Evolutionary conservation across 2,797 vertebrate genomes (phyloP), one percentile per base, ranked within the genome.

Genomic region (Leptatherina wallacei): DNA sequence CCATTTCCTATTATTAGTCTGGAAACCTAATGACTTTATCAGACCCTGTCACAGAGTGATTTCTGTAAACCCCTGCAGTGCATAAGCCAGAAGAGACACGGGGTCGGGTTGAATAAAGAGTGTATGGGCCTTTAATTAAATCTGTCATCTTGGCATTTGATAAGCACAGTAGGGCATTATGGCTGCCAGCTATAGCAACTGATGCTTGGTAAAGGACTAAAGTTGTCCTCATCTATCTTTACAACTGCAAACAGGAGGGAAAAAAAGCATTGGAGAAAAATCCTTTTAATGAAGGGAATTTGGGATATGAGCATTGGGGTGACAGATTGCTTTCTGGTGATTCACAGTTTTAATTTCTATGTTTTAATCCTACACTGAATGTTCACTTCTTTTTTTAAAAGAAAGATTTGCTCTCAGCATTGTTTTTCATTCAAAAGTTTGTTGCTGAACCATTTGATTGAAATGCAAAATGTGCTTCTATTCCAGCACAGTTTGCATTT

Each of bases 51-150:
- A 78, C 75, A 56, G 57, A 69, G 68, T 59, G 65, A 81, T 82
- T 74, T 58, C 62, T 71, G 62, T 77, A 85, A 86, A 76, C 80
- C 85, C 73, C 72, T 42, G 69, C 75, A 76, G 84, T 79, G 80
- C 70, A 67, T 55, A 68, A 67, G 69, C 71, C 33, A 70, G 71
- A 78, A 72, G 71, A 78, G 77, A 79, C 65, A 22, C 60, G 22
- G 72, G 77, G 81, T 73, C 2, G 36, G 62, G 69, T 81, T 78
- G 83, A 86, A 87, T 78, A 73, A 84, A 80, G 73, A 77, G 65
- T 42, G 69, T 62, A 69, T 69, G 76, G 80, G 78, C 83, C 82
- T 87, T 90, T 92, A 92, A 93, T 93, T 92, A 92, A 93, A 91
- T 89, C 79, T 87, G 82, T 85, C 85, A 86, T 91, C 70, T 78